A percentile compares a stretch with the other conserved stretches of the same genome.
Evolutionary conservation across 2,888 invertebrate genomes (phyloP).

Genomic region (Brachyptera risi): DNA sequence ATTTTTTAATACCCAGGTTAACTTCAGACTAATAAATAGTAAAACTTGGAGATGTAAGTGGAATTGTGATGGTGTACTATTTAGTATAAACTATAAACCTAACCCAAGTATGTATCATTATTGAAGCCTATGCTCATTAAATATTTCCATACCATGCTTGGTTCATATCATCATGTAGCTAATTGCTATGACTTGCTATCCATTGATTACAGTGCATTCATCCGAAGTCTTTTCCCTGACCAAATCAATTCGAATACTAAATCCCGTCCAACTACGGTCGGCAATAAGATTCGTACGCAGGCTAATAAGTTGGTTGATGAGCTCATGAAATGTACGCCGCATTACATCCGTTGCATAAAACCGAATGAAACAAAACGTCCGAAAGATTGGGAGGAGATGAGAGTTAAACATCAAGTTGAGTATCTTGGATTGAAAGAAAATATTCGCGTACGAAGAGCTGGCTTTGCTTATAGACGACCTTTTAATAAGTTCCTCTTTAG

Average conservation of each 20-base stretch:
- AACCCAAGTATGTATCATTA: too few relatives aligned
- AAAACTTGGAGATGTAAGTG: too few relatives aligned
- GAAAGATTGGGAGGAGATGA: conserved; percentile 59
- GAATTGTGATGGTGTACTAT: too few relatives aligned
- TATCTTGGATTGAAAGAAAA: conserved; percentile 66
- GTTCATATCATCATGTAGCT: too few relatives aligned
- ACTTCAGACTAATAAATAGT: too few relatives aligned
- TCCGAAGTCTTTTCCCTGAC: conserved; percentile 56
- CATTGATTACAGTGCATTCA: conserved; percentile 48
- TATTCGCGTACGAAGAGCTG: conserved; percentile 61
- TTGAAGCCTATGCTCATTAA: too few relatives aligned
- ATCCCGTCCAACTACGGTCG: conserved; percentile 60
- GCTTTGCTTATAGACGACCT: conserved; percentile 60
- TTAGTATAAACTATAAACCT: too few relatives aligned
- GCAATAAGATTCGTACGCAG: conserved; percentile 61
- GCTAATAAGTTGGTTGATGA: conserved; percentile 61
- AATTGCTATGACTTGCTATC: not conserved
- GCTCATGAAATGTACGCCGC: conserved; percentile 62
- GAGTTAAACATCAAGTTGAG: conserved; percentile 63
- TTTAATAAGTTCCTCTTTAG: conserved; percentile 60
- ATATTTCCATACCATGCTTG: too few relatives aligned
- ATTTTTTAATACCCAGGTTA: too few relatives aligned
- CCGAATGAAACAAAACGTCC: conserved; percentile 65
- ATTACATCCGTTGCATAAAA: conserved; percentile 65
- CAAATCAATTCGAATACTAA: conserved; percentile 44